Conservation (phyloP, 2,888 invertebrate species). For the Pycnomerus fuliginosus region DNA sequence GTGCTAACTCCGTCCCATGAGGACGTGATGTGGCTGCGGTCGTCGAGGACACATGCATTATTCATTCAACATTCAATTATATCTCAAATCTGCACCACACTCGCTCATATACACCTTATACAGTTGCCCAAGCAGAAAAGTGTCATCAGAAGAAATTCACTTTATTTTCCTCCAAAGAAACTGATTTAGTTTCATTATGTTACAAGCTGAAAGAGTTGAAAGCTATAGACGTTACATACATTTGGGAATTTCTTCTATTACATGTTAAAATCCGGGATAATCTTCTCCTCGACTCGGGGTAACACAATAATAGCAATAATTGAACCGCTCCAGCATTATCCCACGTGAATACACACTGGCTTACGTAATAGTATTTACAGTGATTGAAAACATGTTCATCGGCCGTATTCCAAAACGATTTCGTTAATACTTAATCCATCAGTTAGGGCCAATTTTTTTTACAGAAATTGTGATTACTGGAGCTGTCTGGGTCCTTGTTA, state of each 20-base stretch:
- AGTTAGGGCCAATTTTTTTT: constrained; percentile 14
- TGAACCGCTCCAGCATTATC: constrained; percentile 50
- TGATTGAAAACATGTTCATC: constrained; percentile 52
- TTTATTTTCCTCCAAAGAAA: constrained; percentile 5
- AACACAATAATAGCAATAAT: constrained; percentile 52
- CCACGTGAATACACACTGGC: constrained; percentile 51
- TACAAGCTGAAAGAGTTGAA: constrained; percentile 25
- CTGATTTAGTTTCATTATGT: constrained; percentile 11
- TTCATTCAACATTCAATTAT: constrained; percentile 54
- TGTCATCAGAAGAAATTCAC: too few relatives aligned
- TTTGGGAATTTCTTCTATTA: constrained; percentile 43
- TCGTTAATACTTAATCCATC: constrained; percentile 12
- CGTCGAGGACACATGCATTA: constrained; percentile 49
- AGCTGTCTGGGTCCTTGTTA: constrained; percentile 3
- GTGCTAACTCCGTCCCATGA: constrained; percentile 46
- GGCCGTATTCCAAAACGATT: constrained; percentile 41
- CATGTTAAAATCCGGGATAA: constrained; percentile 50
- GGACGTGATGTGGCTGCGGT: constrained; percentile 41
- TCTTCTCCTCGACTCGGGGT: constrained; percentile 46
- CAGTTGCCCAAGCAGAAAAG: too few relatives aligned
- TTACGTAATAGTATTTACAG: constrained; percentile 52
- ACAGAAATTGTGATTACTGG: constrained; percentile 5
- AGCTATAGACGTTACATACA: constrained; percentile 42
- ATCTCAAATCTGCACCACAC: constrained; percentile 44
- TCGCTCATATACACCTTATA: constrained; percentile 28